Evolutionary conservation across 2,888 invertebrate species (phyloP), one percentile per base, ranked within the genome.

Genomic region (Drosophila buzzatii): DNA sequence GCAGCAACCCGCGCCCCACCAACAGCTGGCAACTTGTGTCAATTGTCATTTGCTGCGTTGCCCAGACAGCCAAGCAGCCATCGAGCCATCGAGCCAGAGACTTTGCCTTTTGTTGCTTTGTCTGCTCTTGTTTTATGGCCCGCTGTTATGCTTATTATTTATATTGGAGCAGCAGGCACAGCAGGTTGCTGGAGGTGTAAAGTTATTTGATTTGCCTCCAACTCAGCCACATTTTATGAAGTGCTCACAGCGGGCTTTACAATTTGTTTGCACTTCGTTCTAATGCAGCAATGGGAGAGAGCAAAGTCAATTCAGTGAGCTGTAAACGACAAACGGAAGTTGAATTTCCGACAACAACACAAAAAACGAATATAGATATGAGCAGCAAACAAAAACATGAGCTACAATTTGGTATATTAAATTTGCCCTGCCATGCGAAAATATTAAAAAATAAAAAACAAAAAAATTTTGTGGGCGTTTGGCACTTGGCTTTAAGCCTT

Each of bases 41-140:
- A 85, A 90, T 90, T 90, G 87, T 86, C 90, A 83, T 55, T 85
- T 80, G 70, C 69, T 70, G 83, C 72, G 70, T 80, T 69, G 64
- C 59, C 64, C 47, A 45, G 73, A 35, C 33, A 33, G 9, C 53
- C 42, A n/a, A n/a, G n/a, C n/a, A n/a, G n/a, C n/a, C n/a, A n/a
- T n/a, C 23, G 23, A 23, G 23, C 23, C 23, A 23, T n/a, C n/a
- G 23, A 44, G 20, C 6, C 27, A 6, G 2, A 31, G 62, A 41
- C 57, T 68, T 58, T 59, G 55, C 31, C 65, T 42, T 52, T 64
- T 57, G 55, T 20, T 41, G 33, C 53, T 53, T 20, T 53, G 37
- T 27, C 66, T 60, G 81, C 86, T 84, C 79, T 81, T 79, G 75
- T 53, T 53, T 73, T 74, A 60, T 79, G 73, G 73, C 77, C 76